These are phyloP conservation scores for Pelecanus crispus DNA, from an alignment of 2,113 vertebrate species.

Conservation along the genomic window DNA sequence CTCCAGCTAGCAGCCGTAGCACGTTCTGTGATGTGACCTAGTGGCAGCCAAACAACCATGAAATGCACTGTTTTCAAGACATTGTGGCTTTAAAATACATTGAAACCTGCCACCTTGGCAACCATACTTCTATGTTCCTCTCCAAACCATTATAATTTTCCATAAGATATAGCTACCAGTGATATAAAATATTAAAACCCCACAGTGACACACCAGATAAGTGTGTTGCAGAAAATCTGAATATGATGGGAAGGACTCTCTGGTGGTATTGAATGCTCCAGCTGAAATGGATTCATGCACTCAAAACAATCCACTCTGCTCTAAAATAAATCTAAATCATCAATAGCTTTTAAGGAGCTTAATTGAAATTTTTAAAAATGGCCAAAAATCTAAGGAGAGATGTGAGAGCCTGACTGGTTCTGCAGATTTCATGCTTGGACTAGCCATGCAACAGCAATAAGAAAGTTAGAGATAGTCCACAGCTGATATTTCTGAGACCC, in stretches of 20 bases:
- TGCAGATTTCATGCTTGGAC: not conserved
- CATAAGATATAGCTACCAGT: not conserved
- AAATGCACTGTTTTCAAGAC: not conserved
- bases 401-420: not conserved
- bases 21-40: not conserved
- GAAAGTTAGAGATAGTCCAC: not conserved
- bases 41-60: not conserved
- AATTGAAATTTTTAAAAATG: rapidly evolving
- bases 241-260: not conserved
- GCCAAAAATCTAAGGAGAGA: not conserved
- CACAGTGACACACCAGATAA: not conserved
- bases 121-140: not conserved
- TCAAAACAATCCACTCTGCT: not conserved
- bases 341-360: not conserved
- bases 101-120: not conserved
- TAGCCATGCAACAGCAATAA: not conserved
- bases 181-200: not conserved
- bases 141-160: not conserved
- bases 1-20: not conserved
- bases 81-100: not conserved
- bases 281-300: not conserved
- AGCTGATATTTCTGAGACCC: not conserved
- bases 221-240: not conserved
- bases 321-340: not conserved
- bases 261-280: not conserved